phyloP scores from a whole-genome alignment of 2,888 invertebrate species.

The Camponotus fellah region DNA sequence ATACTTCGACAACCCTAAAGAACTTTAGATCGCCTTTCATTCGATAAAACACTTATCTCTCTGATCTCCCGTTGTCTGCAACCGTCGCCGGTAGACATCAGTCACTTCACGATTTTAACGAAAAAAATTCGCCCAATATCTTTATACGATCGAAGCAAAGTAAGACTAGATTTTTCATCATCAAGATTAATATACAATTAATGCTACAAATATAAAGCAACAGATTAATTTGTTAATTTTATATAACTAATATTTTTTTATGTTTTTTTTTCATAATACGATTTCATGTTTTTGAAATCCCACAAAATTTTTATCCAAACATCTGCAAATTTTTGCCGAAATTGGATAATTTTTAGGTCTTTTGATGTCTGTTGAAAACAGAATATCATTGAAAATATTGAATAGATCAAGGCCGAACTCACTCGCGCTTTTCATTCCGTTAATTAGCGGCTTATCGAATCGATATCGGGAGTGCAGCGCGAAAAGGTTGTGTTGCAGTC shows the following conservation, averaged over 20 bases:
- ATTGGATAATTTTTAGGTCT: slow-evolving; percentile 5
- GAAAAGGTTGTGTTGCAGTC: slow-evolving; percentile 21
- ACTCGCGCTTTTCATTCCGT: slow-evolving; percentile 33
- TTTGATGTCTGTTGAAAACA: neutral
- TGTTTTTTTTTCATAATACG: neutral
- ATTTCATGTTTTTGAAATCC: neutral
- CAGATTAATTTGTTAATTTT: neutral
- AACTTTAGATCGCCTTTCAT: slow-evolving; percentile 28
- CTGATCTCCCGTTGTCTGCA: slow-evolving; percentile 2
- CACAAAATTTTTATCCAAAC: neutral
- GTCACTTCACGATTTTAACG: slow-evolving; percentile 1
- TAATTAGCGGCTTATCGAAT: slow-evolving; percentile 48
- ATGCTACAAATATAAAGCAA: neutral
- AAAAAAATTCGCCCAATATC: neutral
- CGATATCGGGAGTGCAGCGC: slow-evolving; percentile 41
- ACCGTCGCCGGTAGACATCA: neutral
- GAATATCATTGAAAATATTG: slow-evolving; percentile 22
- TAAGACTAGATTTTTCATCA: neutral
- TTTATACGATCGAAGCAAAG: neutral
- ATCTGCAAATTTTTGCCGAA: neutral
- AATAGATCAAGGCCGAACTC: slow-evolving; percentile 19
- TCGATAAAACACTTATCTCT: slow-evolving; percentile 48
- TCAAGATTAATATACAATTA: neutral
- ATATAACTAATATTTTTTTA: neutral
- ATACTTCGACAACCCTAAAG: slow-evolving; percentile 25